These are phyloP conservation scores for Colostygia pectinataria DNA, from an alignment of 2,888 invertebrate genomes.

Conservation along the genomic window DNA sequence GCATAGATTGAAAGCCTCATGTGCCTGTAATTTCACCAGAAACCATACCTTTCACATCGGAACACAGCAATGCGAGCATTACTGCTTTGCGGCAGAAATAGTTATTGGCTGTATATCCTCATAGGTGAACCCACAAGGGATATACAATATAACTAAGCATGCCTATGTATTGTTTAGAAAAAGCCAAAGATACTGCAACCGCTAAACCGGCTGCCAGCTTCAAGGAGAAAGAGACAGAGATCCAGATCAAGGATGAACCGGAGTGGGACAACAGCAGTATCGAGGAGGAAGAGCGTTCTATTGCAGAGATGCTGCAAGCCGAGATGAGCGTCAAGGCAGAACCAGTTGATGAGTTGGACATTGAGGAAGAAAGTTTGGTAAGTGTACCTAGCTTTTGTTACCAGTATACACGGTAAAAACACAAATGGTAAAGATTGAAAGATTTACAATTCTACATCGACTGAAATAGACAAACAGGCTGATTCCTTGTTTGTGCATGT, in stretches of 20 bases:
- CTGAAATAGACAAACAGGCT: too few relatives aligned
- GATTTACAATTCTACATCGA: neutral
- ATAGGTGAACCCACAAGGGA: too few relatives aligned
- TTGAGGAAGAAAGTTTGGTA: constrained; percentile 79
- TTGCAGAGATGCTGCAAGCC: constrained; percentile 85
- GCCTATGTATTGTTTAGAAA: constrained; percentile 45
- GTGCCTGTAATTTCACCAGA: too few relatives aligned
- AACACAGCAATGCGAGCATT: too few relatives aligned
- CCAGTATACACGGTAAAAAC: too few relatives aligned
- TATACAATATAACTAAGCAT: too few relatives aligned
- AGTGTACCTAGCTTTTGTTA: constrained; percentile 32
- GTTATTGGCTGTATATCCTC: too few relatives aligned
- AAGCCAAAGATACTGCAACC: constrained; percentile 46
- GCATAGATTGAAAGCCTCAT: too few relatives aligned
- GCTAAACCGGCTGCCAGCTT: neutral
- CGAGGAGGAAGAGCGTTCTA: constrained; percentile 85
- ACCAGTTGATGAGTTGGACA: constrained; percentile 77
- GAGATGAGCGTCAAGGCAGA: constrained; percentile 88
- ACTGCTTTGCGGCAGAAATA: too few relatives aligned
- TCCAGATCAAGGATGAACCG: constrained; percentile 74
- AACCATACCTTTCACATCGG: too few relatives aligned
- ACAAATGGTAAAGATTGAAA: too few relatives aligned
- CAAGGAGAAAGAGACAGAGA: constrained; percentile 39
- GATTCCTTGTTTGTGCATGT: too few relatives aligned
- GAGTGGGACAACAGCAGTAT: constrained; percentile 87